Evolutionary conservation across 2,113 vertebrate species (phyloP), one percentile per base, ranked within the genome.

Genomic region (Bucco capensis): DNA sequence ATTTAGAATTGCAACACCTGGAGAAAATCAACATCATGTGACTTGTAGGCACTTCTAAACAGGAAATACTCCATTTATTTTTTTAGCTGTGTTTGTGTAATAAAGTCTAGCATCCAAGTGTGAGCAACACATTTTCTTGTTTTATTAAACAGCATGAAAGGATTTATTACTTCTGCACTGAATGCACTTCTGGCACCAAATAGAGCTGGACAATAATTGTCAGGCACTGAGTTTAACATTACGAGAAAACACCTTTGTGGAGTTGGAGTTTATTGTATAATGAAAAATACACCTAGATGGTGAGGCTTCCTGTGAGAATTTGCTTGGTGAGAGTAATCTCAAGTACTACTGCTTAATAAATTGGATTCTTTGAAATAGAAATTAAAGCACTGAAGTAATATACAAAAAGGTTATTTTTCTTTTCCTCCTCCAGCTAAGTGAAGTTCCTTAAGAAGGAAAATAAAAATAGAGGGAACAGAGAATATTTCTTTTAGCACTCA

Each of bases 21-120:
- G 96, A 92, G 86, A 90, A 97, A 96, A 96, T 84, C 92, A 95
- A 93, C 88, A 90, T 92, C 93, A 93, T 58, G 51, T 94, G 80
- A 92, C 76, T 46, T 49, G 21, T 72, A 92, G 83, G 90, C 94
- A 95, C 94, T 86, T 94, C 35, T 65, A 89, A 80, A 92, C 94
- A 92, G 93, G 76, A 96, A 94, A 94, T 85, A 94, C 94, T 92
- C 61, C 66, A 78, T 84, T 93, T 85, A 93, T 92, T 88, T 86
- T 94, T 95, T 94, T 73, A 92, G 88, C 86, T 93, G 62, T 92
- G 87, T 96, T 94, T 93, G 78, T 81, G 87, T 75, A 95, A 92
- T 89, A 81, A 93, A 92, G 78, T 88, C 78, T 64, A 83, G 87
- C 83, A 96, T 95, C 92, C 96, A 95, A 95, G 93, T 95, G 92